phyloP scores from a whole-genome alignment of 1,140 invertebrate genomes.

The Conopomorpha cramerella region DNA sequence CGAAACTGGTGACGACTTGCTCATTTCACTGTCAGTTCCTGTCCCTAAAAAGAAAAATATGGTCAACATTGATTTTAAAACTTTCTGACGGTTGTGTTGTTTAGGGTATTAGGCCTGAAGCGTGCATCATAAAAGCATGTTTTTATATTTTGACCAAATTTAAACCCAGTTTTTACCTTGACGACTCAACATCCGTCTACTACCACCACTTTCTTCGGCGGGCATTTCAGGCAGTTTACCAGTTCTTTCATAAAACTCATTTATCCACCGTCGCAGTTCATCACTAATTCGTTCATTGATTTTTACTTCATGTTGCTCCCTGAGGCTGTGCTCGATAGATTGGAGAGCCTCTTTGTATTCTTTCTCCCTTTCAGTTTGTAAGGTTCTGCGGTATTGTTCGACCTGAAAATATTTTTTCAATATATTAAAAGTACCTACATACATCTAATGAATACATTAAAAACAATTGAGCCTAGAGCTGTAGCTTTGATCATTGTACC shows the following conservation, averaged over 20 bases:
- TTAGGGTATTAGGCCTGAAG: no score
- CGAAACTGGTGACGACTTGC: slow-evolving; percentile 75
- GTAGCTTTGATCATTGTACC: no score
- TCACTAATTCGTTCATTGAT: slow-evolving; percentile 83
- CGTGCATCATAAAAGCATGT: no score
- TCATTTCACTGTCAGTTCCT: slow-evolving; percentile 74
- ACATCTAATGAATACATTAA: no score
- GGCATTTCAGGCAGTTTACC: slow-evolving; percentile 91
- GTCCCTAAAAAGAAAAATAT: no score
- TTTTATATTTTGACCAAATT: no score
- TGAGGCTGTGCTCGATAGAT: slow-evolving; percentile 64
- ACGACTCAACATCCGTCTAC: slow-evolving; percentile 78
- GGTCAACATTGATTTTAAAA: no score
- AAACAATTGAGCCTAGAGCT: no score
- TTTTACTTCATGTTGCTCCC: slow-evolving; percentile 65
- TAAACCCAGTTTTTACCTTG: no score
- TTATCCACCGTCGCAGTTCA: slow-evolving; percentile 85
- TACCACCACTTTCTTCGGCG: slow-evolving; percentile 87
- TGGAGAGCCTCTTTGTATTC: slow-evolving; percentile 66
- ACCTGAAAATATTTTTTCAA: slow-evolving; percentile 28
- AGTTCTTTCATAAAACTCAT: slow-evolving; percentile 75
- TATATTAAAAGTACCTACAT: no score
- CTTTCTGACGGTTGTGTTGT: no score
- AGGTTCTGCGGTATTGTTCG: slow-evolving; percentile 61
- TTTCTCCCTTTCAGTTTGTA: slow-evolving; percentile 65